Conservation (phyloP, 64 coral and sea anemone genomes). For the Pocillopora damicornis region DNA sequence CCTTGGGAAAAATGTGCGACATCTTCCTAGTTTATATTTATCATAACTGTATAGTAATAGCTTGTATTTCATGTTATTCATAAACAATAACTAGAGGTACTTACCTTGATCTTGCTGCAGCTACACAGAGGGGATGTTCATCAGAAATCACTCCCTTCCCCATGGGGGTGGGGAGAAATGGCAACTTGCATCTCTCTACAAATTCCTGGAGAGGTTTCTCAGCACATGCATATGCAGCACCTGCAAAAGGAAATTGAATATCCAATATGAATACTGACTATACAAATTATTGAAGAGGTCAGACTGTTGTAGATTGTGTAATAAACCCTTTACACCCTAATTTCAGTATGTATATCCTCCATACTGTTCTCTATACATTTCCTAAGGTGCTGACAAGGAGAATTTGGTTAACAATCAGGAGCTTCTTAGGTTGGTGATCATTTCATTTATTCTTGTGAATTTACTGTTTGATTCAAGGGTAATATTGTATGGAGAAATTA, state of each 20-base stretch:
- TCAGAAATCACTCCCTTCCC: slow-evolving; percentile 97
- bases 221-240: slow-evolving; percentile 80
- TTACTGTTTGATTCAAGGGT: too few relatives aligned
- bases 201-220: slow-evolving; percentile 64
- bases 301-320: not conserved
- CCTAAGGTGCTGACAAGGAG: too few relatives aligned
- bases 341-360: too few relatives aligned
- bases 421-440: too few relatives aligned
- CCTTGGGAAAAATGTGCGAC: too few relatives aligned
- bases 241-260: slow-evolving; percentile 19
- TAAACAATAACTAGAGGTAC: not conserved
- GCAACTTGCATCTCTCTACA: slow-evolving; percentile 71
- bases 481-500: too few relatives aligned
- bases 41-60: too few relatives aligned
- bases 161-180: slow-evolving; percentile 96
- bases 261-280: not conserved
- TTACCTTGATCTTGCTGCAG: slow-evolving; percentile 59
- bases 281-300: not conserved
- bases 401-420: too few relatives aligned
- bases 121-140: slow-evolving; percentile 88
- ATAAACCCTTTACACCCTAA: not conserved
- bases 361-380: too few relatives aligned
- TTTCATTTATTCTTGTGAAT: too few relatives aligned
- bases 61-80: too few relatives aligned
- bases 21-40: too few relatives aligned